Conservation (phyloP, 2,888 invertebrate genomes). For the Archips crataeganus region DNA sequence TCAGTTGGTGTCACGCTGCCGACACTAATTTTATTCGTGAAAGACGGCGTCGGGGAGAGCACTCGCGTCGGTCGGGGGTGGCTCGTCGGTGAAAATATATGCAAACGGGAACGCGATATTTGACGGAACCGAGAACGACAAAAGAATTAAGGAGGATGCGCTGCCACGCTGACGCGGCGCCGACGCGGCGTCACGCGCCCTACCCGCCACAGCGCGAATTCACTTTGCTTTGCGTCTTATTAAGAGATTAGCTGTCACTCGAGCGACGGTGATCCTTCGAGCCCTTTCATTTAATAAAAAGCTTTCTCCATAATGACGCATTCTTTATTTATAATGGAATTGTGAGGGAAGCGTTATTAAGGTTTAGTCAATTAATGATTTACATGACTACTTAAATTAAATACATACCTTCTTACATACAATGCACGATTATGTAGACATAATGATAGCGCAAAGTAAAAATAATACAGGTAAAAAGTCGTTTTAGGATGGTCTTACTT, state of each 20-base stretch:
- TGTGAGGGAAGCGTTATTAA: not conserved
- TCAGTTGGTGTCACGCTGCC: constrained; percentile 85
- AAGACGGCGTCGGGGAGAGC: constrained; percentile 73
- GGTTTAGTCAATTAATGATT: constrained; percentile 6
- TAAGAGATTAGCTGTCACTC: constrained; percentile 73
- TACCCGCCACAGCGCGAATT: constrained; percentile 65
- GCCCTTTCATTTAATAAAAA: constrained; percentile 61
- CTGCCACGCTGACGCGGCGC: constrained; percentile 41
- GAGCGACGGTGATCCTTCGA: constrained; percentile 51
- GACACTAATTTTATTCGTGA: constrained; percentile 85
- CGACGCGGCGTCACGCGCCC: constrained; percentile 45
- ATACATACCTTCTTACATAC: not conserved
- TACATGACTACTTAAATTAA: constrained; percentile 5
- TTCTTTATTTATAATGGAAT: constrained; percentile 22
- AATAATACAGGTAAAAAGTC: constrained; percentile 1
- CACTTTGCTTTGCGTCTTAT: constrained; percentile 74
- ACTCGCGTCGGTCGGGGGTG: constrained; percentile 49
- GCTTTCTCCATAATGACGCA: constrained; percentile 43
- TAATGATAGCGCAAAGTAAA: constrained; percentile 7
- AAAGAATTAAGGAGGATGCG: constrained; percentile 77
- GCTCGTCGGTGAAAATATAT: constrained; percentile 77
- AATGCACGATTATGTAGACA: not conserved
- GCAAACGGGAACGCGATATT: constrained; percentile 83
- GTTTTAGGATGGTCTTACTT: not conserved
- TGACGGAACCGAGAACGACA: constrained; percentile 83